Percentiles rank a stretch among this genome's conserved stretches.
Evolutionary conservation across 2,888 invertebrate species (phyloP).

Genomic region (Bimastos eiseni): DNA sequence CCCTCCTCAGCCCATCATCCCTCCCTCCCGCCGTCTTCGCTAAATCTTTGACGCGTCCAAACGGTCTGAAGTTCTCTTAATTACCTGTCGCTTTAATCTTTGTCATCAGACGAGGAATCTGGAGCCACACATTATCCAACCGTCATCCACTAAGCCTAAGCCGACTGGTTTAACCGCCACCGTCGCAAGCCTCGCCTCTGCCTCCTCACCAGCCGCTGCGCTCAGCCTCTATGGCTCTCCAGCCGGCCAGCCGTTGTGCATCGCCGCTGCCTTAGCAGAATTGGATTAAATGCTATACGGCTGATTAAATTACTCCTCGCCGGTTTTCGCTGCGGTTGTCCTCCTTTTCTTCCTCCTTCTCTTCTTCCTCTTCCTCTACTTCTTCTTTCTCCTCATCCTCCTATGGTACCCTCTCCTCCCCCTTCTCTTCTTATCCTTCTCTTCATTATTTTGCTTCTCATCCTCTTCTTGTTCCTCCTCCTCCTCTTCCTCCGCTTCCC

Average conservation of each 20-base stretch:
- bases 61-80: conserved; percentile 20
- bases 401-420: no score
- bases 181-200: not conserved
- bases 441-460: no score
- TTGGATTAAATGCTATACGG: conserved; percentile 17
- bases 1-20: not conserved
- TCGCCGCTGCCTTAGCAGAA: conserved; percentile 25
- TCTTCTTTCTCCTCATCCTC: no score
- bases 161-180: not conserved
- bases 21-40: not conserved
- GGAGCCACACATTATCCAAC: not conserved
- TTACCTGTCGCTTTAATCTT: conserved; percentile 24
- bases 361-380: no score
- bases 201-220: conserved; percentile 57
- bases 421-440: no score
- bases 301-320: conserved; percentile 22
- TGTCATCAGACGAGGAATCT: conserved; percentile 9
- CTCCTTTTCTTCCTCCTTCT: not conserved
- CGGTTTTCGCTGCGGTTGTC: not conserved
- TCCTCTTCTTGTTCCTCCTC: no score
- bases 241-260: conserved; percentile 10
- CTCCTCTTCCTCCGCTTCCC: no score
- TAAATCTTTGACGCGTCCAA: conserved; percentile 4
- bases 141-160: conserved; percentile 15
- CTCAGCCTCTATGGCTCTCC: not conserved